phyloP scores from a whole-genome alignment of 2,113 vertebrate species.

The Rhombomys opimus region DNA sequence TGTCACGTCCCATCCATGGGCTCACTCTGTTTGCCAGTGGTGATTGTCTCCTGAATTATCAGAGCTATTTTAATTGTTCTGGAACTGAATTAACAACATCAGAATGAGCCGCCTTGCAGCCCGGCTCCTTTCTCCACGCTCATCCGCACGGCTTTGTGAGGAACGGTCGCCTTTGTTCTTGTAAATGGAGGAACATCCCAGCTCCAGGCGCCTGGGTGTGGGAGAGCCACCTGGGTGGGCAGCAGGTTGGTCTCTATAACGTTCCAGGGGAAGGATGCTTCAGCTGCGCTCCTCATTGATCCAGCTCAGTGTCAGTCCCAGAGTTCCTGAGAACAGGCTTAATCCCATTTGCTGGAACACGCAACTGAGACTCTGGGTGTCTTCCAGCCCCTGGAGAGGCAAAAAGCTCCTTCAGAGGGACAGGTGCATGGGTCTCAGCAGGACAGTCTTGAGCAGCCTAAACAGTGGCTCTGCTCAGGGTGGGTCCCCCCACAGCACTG shows the following conservation, averaged over 20 bases:
- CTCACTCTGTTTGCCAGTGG: slow-evolving; percentile 92
- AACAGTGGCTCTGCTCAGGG: not conserved
- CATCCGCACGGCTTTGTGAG: slow-evolving; percentile 95
- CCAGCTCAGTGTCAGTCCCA: not conserved
- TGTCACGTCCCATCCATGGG: slow-evolving; percentile 93
- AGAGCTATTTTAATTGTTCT: slow-evolving; percentile 96
- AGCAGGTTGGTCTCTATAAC: accelerated
- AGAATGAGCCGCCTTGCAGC: slow-evolving; percentile 94
- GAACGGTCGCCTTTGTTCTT: slow-evolving; percentile 94
- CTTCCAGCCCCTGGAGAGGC: not conserved
- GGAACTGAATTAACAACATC: slow-evolving; percentile 98
- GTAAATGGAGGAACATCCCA: slow-evolving; percentile 91
- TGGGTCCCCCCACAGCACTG: not conserved
- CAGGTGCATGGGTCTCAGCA: not conserved
- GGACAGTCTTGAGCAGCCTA: not conserved
- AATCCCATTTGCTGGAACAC: not conserved
- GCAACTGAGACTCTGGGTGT: not conserved
- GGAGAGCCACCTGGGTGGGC: not conserved
- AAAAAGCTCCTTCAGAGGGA: not conserved
- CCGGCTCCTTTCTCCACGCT: slow-evolving; percentile 93
- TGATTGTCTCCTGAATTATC: slow-evolving; percentile 95
- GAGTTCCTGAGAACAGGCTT: not conserved
- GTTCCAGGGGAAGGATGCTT: too few species aligned
- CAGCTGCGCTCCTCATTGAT: not conserved
- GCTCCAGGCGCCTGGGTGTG: not conserved